These are phyloP conservation scores for Heliconius hermathena DNA, from an alignment of 1,140 invertebrate genomes.

Conservation along the genomic window DNA sequence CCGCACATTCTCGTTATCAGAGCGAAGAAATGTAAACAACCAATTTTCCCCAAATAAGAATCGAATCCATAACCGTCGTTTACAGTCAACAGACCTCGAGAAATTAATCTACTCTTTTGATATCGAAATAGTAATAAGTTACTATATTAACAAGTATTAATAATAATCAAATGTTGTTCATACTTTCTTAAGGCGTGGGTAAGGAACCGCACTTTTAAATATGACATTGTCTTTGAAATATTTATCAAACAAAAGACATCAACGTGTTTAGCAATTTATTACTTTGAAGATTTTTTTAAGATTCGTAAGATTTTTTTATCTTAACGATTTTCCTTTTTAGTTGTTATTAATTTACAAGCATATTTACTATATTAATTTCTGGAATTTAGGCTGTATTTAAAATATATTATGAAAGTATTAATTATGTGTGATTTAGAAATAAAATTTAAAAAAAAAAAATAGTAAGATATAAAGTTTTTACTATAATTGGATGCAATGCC, in stretches of 20 bases:
- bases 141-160: neutral
- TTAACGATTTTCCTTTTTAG: neutral
- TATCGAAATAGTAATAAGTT: neutral
- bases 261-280: conserved; percentile 48
- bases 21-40: no score
- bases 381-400: neutral
- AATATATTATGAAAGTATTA: neutral
- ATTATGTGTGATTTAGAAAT: no score
- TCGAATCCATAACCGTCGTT: no score
- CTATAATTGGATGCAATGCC: no score
- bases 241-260: conserved; percentile 64
- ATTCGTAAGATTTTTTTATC: neutral
- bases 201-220: neutral
- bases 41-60: no score
- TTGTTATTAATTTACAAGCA: neutral
- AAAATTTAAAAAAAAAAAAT: no score
- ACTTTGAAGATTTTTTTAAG: neutral
- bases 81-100: neutral
- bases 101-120: neutral
- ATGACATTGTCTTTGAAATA: conserved; percentile 26
- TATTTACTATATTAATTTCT: neutral
- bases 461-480: no score
- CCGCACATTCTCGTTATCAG: no score
- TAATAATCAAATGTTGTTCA: neutral
- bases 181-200: neutral